Base-by-base conservation (phyloP, 2,797 vertebrate species). In the Furcifer pardalis region DNA sequence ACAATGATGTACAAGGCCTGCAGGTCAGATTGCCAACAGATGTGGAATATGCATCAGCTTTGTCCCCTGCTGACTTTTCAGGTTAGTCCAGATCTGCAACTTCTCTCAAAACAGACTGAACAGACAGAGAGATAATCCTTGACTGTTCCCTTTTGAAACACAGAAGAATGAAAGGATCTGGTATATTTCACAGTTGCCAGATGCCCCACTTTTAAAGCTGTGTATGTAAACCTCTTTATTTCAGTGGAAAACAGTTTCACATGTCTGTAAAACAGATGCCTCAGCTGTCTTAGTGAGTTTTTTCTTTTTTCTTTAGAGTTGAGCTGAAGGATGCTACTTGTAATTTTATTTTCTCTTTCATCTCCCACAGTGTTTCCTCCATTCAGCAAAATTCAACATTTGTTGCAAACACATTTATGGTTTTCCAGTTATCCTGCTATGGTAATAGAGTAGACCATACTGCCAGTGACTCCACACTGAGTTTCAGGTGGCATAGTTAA, bases 181-280 rank as follows among this genome's bases (percentile, higher is more conserved):
- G 77, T 37, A 56, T 79, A 56, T 85, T 74, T 85, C 83, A 85
- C 59, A 73, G 30, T 74, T 56, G 19, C 83, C 83, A 78, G 76
- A 79, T 78, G 71, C 44, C 59, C 60, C 5, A 21, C 32, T 79
- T 62, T 73, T 10, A 73, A 74, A 84, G 59, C 30, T 85, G 46
- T 42, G 71, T 32, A 73, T 63, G 35, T 65, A 85, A 74, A 80
- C 44, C 74, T 56, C 69, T 79, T 84, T 84, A 49, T 79, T 74
- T 79, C 77, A 74, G 59, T 63, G 35, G 69, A 72, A 73, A 79
- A 74, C 71, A 56, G 69, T 37, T 56, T 35, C 74, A 30, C 2
- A 4, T 32, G 35, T 25, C 77, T 84, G 59, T 30, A 65, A 85
- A 85, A 80, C 77, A 78, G 75, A 84, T 85, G 60, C 46, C 42